Base-by-base conservation (phyloP, 1,140 invertebrate species). In the Condylostylus longicornis region DNA sequence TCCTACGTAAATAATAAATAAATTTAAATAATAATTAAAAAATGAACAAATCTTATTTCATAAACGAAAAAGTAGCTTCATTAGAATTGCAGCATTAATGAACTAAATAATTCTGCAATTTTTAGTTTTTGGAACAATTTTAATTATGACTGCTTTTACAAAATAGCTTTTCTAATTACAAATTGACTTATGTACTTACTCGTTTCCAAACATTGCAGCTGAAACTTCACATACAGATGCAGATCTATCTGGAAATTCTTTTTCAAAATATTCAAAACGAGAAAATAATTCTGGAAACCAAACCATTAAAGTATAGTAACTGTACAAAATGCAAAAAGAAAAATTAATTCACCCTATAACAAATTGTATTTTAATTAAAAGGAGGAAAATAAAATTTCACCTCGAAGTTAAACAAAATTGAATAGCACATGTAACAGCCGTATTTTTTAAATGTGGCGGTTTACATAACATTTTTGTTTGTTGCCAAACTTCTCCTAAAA, bases 211-310 rank as follows among this genome's bases (percentile, higher is more conserved):
- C 51, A 34, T 68, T 68, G 8, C 75, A 71, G 68, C 74, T 4
- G 75, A 77, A 1, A 81, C 77, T 44, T 79, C 75, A 50, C 79
- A 82, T 5, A 82, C 75, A 1, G 77, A 75, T 0, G 75, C 74
- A 2, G 64, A 65, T 29, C 69, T 55, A 20, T 69, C 71, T 1
- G 75, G 75, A 68, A 76, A 64, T 0, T 56, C 45, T 13, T 61
- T 51, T 46, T 79, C 76, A 51, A 73, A 81, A 33, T 75, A 70
- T 45, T 80, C 75, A 50, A 79, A 81, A 40, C 78, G 72, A 54
- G 74, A 69, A 60, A 82, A 83, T 45, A 84, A 61, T 53, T 83
- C 79, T 7, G 81, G 81, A 57, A 84, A 83, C 81, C 81, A 84
- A 40, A 83, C 72, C 78, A 83, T 82, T 3, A 83, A 61, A 2